A percentile compares a stretch with the other conserved stretches of the same genome.
phyloP scores from a whole-genome alignment of 2,888 invertebrate species.

The Buathra laborator region DNA sequence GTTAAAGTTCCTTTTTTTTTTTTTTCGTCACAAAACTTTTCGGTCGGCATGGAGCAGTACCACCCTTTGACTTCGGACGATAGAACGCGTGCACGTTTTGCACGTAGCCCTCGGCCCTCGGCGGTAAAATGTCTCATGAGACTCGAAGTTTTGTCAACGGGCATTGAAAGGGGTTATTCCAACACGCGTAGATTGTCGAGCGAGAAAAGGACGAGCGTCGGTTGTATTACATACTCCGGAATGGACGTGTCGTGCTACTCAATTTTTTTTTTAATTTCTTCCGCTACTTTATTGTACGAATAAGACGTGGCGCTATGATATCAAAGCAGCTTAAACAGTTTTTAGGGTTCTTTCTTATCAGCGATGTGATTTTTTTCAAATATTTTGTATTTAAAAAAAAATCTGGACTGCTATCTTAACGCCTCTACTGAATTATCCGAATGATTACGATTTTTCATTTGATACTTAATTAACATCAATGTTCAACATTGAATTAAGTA shows the following conservation, averaged over 20 bases:
- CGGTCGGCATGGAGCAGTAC: slow-evolving; percentile 42
- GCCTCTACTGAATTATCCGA: too few relatives aligned
- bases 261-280: not conserved
- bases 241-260: not conserved
- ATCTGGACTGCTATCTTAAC: not conserved
- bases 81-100: not conserved
- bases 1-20: slow-evolving; percentile 71
- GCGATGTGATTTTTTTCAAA: too few relatives aligned
- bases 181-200: slow-evolving; percentile 8
- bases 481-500: too few relatives aligned
- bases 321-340: too few relatives aligned
- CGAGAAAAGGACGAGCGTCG: not conserved
- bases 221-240: not conserved
- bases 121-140: slow-evolving; percentile 7
- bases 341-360: too few relatives aligned
- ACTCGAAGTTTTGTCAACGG: slow-evolving; percentile 33
- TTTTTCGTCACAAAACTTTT: slow-evolving; percentile 68
- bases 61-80: slow-evolving; percentile 33
- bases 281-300: not conserved
- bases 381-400: not conserved
- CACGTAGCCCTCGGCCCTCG: not conserved
- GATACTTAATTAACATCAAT: too few relatives aligned
- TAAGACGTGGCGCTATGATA: too few relatives aligned
- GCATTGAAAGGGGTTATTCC: slow-evolving; percentile 1
- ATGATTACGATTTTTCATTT: too few relatives aligned